Percentiles rank a stretch among this genome's conserved stretches.
These are phyloP conservation scores for Chroicocephalus ridibundus DNA, from an alignment of 2,113 vertebrate genomes.

Conservation along the genomic window DNA sequence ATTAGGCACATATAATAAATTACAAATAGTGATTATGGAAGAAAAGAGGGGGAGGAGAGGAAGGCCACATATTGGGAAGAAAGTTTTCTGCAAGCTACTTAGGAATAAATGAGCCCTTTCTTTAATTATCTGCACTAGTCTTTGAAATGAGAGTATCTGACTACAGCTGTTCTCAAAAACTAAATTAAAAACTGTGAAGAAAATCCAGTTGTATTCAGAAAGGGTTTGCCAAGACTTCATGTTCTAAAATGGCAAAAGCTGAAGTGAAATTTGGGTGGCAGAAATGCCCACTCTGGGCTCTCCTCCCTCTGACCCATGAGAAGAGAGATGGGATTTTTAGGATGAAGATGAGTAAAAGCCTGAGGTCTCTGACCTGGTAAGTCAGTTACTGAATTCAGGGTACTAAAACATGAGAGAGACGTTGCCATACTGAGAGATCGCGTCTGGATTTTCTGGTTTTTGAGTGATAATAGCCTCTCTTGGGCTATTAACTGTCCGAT, in stretches of 20 bases:
- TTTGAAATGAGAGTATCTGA: constrained; percentile 21
- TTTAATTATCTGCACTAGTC: constrained; percentile 41
- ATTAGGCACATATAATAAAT: constrained; percentile 38
- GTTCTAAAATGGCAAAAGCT: neutral
- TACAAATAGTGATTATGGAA: constrained; percentile 6
- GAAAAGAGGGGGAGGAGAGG: neutral
- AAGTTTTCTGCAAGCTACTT: constrained; percentile 40
- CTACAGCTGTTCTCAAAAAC: neutral
- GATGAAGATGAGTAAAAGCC: neutral
- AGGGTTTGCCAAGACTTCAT: neutral
- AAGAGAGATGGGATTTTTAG: neutral
- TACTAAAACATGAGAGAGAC: neutral
- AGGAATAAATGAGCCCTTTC: constrained; percentile 52
- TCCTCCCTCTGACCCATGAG: neutral
- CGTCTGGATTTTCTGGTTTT: neutral
- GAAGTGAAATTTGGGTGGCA: neutral
- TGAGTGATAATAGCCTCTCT: neutral
- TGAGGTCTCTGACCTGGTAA: neutral
- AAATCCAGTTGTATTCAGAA: neutral
- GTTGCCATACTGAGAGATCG: neutral
- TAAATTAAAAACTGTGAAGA: neutral
- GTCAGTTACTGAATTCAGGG: neutral
- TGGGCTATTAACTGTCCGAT: neutral
- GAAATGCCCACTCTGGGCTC: accelerated
- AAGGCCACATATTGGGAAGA: constrained; percentile 8